Base-by-base conservation (phyloP, 2,797 vertebrate genomes). In the Eptatretus atami region DNA sequence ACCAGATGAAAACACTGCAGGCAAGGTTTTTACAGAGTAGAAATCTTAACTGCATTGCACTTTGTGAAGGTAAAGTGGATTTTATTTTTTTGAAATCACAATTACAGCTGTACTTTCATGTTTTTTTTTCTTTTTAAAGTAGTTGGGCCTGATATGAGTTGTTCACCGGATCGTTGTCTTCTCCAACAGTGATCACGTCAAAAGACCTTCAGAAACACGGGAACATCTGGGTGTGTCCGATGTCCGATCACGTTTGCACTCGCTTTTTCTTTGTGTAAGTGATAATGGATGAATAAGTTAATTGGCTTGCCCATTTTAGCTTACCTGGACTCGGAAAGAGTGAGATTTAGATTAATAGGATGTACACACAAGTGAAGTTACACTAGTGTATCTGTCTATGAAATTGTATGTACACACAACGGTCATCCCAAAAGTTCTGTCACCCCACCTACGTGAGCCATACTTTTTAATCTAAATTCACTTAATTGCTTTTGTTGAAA, bases 201-300 rank as follows among this genome's bases (percentile, higher is more conserved):
- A 98, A 98, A 76, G 92, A 98, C 76, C 80, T 98, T 66, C 90
- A 98, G 80, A 98, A 98, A 71, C 88, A 95, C 1, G 90, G 90
- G 31, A 98, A 95, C 78, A 98, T 98, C 75, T 98, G 92, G 92
- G 92, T 98, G 70, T 98, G 92, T 77, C 92, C 92, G 0, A 84
- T 98, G 65, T 98, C 90, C 0, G 90, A 98, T 72, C 90, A 98
- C 1, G 90, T 98, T 74, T 98, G 90, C 76, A 98, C 90, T 53
- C 82, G 88, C 71, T 98, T 95, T 80, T 98, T 98, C 78, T 98
- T 95, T 72, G 87, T 98, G 90, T 98, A 71, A 94, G 90, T 88
- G 67, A 55, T 0, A 6, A 44, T 44, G 31, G 31, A 44, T 44
- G 31, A 44, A 44, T 4, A 4, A 44, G 31, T 8, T 4, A 8